These are phyloP conservation scores for Caprella mutica DNA, from an alignment of 2,888 invertebrate genomes.

Conservation along the genomic window DNA sequence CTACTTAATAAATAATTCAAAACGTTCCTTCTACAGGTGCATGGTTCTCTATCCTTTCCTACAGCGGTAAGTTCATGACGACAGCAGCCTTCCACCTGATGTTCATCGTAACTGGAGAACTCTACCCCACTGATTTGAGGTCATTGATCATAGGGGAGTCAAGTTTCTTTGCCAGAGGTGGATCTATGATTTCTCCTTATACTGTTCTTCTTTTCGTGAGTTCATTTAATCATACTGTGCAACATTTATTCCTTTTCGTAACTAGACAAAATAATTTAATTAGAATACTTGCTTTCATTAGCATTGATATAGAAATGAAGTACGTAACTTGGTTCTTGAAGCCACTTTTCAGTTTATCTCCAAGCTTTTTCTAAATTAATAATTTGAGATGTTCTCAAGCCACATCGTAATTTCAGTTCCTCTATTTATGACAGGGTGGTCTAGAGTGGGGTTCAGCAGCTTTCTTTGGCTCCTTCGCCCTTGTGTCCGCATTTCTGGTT, in stretches of 20 bases:
- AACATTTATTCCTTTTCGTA: neutral
- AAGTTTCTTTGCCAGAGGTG: conserved; percentile 17
- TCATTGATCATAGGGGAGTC: conserved; percentile 18
- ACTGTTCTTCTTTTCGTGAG: conserved; percentile 24
- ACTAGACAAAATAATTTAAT: conserved; percentile 1
- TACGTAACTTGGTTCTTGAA: no score
- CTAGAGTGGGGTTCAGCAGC: conserved; percentile 24
- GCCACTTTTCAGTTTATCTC: no score
- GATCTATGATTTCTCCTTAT: conserved; percentile 20
- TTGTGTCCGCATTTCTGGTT: conserved; percentile 13
- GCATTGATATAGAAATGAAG: no score
- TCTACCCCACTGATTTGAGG: conserved; percentile 21
- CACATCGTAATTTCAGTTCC: no score
- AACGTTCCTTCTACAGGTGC: no score
- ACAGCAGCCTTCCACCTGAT: conserved; percentile 30
- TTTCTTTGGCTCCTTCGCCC: conserved; percentile 19
- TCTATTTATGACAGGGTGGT: no score
- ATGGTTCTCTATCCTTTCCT: conserved; percentile 10
- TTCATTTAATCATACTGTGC: neutral
- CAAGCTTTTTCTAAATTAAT: no score
- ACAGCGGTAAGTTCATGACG: conserved; percentile 19
- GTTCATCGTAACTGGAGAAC: conserved; percentile 22
- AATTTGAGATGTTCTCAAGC: no score
- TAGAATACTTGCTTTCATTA: no score
- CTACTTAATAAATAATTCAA: no score